These are phyloP conservation scores for Caenorhabditis sp. DNA, from an alignment of 2,888 invertebrate genomes.

Conservation along the genomic window DNA sequence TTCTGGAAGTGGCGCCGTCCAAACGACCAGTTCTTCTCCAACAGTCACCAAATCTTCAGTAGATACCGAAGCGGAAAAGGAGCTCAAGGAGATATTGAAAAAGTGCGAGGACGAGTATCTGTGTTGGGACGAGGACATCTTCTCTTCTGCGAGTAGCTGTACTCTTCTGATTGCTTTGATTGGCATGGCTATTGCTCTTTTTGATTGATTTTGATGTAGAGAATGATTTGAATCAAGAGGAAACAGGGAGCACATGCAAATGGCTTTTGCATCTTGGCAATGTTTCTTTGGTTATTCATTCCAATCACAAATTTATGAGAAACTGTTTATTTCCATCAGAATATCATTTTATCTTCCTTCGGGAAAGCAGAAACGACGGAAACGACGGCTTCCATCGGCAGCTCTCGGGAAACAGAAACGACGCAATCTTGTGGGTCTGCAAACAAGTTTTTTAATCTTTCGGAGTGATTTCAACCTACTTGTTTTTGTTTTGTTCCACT, in stretches of 20 bases:
- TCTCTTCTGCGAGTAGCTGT: background rate
- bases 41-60: too few species aligned
- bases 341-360: background rate
- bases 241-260: too few species aligned
- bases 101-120: background rate
- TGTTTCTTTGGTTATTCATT: too few species aligned
- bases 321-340: background rate
- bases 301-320: too few species aligned
- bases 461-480: too few species aligned
- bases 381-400: background rate
- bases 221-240: too few species aligned
- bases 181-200: background rate
- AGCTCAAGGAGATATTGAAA: too few species aligned
- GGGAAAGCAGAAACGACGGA: background rate
- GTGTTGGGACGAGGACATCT: background rate
- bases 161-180: background rate
- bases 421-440: background rate
- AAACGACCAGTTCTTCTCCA: too few species aligned
- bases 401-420: background rate
- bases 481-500: background rate
- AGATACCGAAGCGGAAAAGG: too few species aligned
- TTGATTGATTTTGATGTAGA: background rate
- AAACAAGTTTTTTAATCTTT: too few species aligned
- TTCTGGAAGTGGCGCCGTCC: too few species aligned
- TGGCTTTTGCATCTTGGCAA: too few species aligned